Percentiles rank a stretch among this genome's conserved stretches.
Evolutionary conservation across 2,888 invertebrate species (phyloP).

Genomic region (Mongoloraphidia duomilia): DNA sequence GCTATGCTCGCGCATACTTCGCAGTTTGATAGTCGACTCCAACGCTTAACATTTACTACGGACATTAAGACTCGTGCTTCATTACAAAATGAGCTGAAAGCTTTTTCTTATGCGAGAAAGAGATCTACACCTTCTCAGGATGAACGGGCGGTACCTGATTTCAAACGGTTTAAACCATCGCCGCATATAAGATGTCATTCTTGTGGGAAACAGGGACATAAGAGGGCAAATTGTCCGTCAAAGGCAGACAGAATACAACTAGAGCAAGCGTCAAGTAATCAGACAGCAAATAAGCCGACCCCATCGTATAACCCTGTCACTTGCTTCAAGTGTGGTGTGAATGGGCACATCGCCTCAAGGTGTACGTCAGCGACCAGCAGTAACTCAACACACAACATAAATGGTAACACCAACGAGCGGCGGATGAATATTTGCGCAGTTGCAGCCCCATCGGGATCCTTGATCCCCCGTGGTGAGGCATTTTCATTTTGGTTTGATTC

Average conservation of each 20-base stretch:
- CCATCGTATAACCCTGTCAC: background rate
- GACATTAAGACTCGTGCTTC: constrained; percentile 6
- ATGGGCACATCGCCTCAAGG: background rate
- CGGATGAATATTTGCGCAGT: background rate
- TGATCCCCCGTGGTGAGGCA: constrained; percentile 3
- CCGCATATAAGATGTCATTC: background rate
- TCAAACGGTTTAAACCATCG: background rate
- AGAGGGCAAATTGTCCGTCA: background rate
- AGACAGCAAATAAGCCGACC: too few species aligned
- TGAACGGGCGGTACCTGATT: background rate
- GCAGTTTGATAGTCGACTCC: constrained; percentile 7
- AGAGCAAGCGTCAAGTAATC: background rate
- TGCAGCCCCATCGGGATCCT: background rate
- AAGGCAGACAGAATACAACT: background rate
- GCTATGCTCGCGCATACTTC: constrained; percentile 8
- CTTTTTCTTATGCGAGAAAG: constrained; percentile 2
- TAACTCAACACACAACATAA: background rate
- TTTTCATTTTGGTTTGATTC: constrained; percentile 6
- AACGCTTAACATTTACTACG: constrained; percentile 10
- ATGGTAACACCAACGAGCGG: background rate
- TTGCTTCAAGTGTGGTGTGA: background rate
- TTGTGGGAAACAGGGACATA: background rate
- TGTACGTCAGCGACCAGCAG: background rate
- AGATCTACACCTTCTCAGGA: background rate
- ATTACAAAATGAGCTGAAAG: constrained; percentile 8